Evolutionary conservation across 1,140 invertebrate species (phyloP).

Genomic region (Hyphantria cunea): DNA sequence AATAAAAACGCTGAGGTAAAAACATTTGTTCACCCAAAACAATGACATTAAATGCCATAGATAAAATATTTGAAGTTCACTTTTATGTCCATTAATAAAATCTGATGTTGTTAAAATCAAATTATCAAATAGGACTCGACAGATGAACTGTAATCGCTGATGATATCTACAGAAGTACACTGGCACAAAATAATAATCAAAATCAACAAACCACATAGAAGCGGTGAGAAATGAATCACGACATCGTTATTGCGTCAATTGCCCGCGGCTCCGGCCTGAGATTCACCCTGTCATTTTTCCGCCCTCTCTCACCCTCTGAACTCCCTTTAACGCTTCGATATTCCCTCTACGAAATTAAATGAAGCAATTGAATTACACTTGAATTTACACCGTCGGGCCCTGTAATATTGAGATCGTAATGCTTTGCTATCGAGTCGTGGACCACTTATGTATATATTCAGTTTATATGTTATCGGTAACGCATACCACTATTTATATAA

Average conservation of each 20-base stretch:
- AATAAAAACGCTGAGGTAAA: too few species aligned
- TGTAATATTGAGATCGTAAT: conserved; percentile 42
- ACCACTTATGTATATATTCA: conserved; percentile 12
- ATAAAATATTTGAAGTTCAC: background rate
- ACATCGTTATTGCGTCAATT: conserved; percentile 50
- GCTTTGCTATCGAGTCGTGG: conserved; percentile 18
- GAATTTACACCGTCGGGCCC: conserved; percentile 44
- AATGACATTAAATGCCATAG: background rate
- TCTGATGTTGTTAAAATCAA: too few species aligned
- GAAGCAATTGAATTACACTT: conserved; percentile 49
- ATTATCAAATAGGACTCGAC: too few species aligned
- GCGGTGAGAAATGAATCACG: conserved; percentile 42
- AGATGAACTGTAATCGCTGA: too few species aligned
- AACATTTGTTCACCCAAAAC: too few species aligned
- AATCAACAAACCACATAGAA: conserved; percentile 32
- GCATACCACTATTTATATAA: background rate
- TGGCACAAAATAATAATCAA: conserved; percentile 1
- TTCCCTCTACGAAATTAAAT: conserved; percentile 57
- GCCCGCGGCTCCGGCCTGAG: conserved; percentile 43
- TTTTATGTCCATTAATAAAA: too few species aligned
- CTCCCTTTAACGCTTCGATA: conserved; percentile 57
- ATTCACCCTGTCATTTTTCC: conserved; percentile 50
- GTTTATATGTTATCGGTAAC: conserved; percentile 15
- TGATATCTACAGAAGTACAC: too few species aligned
- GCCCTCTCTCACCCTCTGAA: conserved; percentile 50